Conservation (phyloP, 2,113 vertebrate species). For the Paramormyrops kingsleyae region DNA sequence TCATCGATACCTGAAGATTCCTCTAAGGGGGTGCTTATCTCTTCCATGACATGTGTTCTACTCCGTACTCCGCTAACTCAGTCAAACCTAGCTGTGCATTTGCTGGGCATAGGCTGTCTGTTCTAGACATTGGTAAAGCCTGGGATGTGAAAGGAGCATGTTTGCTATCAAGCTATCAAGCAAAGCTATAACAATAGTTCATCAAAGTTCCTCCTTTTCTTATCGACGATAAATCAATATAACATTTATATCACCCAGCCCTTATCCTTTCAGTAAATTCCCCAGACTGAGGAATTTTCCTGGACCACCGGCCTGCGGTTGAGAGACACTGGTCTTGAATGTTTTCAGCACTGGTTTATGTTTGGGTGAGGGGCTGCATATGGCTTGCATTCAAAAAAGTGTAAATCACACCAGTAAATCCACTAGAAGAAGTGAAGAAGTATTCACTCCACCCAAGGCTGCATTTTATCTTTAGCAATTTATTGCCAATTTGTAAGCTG, state of each 20-base stretch:
- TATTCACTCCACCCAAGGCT: background rate
- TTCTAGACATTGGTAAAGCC: background rate
- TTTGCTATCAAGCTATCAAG: background rate
- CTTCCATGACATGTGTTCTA: background rate
- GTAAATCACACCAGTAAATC: background rate
- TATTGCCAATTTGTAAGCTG: background rate
- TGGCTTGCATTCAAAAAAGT: background rate
- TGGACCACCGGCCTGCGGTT: background rate
- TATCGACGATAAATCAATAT: background rate
- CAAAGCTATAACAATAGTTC: background rate
- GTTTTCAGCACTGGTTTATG: background rate
- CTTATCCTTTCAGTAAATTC: background rate
- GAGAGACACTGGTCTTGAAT: background rate
- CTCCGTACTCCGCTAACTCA: background rate
- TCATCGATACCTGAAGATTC: background rate
- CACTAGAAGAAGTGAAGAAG: background rate
- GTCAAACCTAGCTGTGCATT: background rate
- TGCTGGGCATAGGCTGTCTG: background rate
- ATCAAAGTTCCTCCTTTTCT: background rate
- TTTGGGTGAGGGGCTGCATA: background rate
- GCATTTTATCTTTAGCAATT: background rate
- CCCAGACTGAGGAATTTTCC: background rate
- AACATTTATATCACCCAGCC: background rate
- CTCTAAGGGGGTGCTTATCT: background rate
- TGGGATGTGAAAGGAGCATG: background rate